Percentiles rank a stretch among this genome's conserved stretches.
phyloP scores from a whole-genome alignment of 2,797 vertebrate genomes.

The Paguma larvata region DNA sequence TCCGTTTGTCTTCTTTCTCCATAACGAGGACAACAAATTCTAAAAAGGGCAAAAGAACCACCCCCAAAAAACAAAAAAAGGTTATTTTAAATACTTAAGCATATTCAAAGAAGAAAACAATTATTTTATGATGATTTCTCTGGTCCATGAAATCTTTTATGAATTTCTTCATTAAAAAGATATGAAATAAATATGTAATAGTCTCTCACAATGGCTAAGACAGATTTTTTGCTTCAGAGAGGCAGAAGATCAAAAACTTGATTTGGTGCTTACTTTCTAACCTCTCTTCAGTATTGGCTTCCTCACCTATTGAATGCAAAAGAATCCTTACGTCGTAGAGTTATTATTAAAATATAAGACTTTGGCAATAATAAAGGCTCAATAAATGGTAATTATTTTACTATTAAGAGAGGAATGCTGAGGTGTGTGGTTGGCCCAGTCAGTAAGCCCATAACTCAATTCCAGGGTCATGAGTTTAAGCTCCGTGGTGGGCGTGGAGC shows the following conservation, averaged over 20 bases:
- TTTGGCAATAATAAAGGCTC: background rate
- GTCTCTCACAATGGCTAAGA: slow-evolving; percentile 7
- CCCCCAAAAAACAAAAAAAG: slow-evolving; percentile 17
- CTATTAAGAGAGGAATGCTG: background rate
- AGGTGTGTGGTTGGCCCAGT: background rate
- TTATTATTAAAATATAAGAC: slow-evolving; percentile 16
- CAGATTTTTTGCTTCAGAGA: background rate
- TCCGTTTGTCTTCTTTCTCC: slow-evolving; percentile 97
- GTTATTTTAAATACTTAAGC: slow-evolving; percentile 21
- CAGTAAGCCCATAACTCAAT: background rate
- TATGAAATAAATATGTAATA: background rate
- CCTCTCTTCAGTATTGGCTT: background rate
- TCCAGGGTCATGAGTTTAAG: background rate
- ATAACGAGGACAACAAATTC: slow-evolving; percentile 98
- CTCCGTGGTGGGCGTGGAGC: background rate
- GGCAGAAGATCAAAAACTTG: background rate
- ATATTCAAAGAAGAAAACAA: slow-evolving; percentile 8
- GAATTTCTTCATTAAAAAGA: slow-evolving; percentile 56
- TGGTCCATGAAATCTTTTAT: slow-evolving; percentile 20
- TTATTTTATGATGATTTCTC: slow-evolving; percentile 43
- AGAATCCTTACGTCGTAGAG: background rate
- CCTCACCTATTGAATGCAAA: background rate
- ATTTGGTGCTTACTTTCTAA: slow-evolving; percentile 37
- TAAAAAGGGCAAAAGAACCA: slow-evolving; percentile 78
- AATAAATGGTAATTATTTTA: slow-evolving; percentile 25